Evolutionary conservation across 2,888 invertebrate genomes (phyloP), one percentile per base, ranked within the genome.

Genomic region (Tetropium fuscum): DNA sequence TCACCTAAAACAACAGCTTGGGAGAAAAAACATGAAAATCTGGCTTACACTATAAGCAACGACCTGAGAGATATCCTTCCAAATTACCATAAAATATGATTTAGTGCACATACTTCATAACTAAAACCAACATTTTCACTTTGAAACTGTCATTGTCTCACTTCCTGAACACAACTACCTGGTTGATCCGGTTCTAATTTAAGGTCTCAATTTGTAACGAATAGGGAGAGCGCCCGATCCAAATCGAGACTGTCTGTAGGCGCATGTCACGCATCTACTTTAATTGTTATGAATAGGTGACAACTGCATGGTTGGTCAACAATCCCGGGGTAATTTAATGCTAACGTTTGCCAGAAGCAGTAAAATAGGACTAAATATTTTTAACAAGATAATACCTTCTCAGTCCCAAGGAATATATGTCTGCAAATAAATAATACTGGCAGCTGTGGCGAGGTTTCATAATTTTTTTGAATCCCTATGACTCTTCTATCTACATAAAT

Each of bases 161-260:
- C 22, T 20, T 34, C 18, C 18, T 8, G 15, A 22, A 19, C 36
- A 20, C 34, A 36, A 48, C 48, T 48, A 32, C 48, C 48, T 25
- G 22, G 10, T 6, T 13, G 22, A 30, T n/a, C 20, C 36, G 13
- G 20, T 16, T 43, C 15, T 49, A 51, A 51, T 45, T 44, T 19
- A 53, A 53, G 13, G 20, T 53, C 34, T 45, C 43, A 36, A 58
- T 45, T 43, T 8, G 51, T 20, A 43, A 20, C 10, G 43, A 15
- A 48, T 27, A 45, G 48, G 45, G 63, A 58, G 54, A 51, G 56
- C 58, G 53, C 58, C 25, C 53, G 61, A 60, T 61, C 69, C 69
- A 72, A 72, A 66, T 67, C 64, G 59, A 64, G 67, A 69, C 34
- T 20, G 49, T 45, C 27, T 59, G 61, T 66, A 67, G 65, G 70